Percentiles rank a stretch among this genome's conserved stretches.
Conservation (phyloP, 1,140 invertebrate genomes). For the Hylaeus volcanicus region DNA sequence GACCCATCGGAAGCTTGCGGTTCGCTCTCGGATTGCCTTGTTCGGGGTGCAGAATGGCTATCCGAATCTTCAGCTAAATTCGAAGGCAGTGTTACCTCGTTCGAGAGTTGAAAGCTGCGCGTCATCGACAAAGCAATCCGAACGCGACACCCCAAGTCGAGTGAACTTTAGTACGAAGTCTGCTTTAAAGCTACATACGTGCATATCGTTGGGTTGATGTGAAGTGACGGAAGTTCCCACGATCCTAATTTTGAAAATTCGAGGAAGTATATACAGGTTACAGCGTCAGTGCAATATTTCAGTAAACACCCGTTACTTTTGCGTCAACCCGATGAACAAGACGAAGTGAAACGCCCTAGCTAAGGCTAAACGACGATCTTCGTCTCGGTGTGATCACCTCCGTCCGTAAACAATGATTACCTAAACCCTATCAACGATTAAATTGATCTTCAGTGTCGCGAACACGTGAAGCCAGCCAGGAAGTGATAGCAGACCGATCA, state of each 20-base stretch:
- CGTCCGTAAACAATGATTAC: slow-evolving; percentile 42
- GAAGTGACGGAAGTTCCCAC: no score
- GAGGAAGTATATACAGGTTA: no score
- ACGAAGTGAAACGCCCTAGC: not conserved
- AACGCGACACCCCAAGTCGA: not conserved
- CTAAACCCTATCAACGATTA: not conserved
- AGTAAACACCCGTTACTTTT: not conserved
- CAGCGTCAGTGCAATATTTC: not conserved
- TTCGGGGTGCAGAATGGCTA: not conserved
- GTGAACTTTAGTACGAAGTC: not conserved
- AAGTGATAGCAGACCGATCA: not conserved
- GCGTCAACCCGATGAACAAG: not conserved
- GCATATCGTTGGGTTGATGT: not conserved
- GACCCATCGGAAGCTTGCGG: no score
- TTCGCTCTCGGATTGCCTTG: not conserved
- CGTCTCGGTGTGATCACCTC: slow-evolving; percentile 20
- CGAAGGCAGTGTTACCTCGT: no score
- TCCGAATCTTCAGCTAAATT: no score
- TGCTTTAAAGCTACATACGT: not conserved
- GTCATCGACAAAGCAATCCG: not conserved
- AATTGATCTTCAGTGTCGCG: not conserved
- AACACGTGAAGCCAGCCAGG: not conserved
- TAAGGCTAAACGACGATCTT: not conserved
- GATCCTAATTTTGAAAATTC: no score
- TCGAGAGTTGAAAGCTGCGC: not conserved